These are phyloP conservation scores for Pseudorectes ferrugineus DNA, from an alignment of 2,113 vertebrate species.

Conservation along the genomic window DNA sequence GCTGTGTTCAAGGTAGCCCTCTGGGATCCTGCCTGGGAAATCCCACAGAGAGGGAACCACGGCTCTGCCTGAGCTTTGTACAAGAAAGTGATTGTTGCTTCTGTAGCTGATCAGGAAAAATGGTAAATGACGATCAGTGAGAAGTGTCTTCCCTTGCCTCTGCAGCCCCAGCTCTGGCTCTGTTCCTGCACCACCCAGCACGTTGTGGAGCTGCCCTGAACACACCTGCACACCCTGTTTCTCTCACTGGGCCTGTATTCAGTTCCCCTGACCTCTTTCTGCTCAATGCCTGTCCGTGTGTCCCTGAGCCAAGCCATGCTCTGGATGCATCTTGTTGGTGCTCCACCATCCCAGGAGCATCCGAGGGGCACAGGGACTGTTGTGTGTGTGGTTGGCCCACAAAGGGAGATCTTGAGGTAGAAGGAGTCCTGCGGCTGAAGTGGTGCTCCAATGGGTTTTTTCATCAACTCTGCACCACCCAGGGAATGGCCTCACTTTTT, in stretches of 20 bases:
- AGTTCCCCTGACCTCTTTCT: rapidly evolving
- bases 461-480: background rate
- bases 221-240: rapidly evolving
- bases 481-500: background rate
- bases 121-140: rapidly evolving
- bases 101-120: background rate
- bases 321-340: background rate
- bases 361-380: no score
- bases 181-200: background rate
- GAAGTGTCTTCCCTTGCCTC: background rate
- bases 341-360: background rate
- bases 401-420: background rate
- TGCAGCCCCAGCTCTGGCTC: background rate
- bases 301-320: background rate
- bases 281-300: rapidly evolving
- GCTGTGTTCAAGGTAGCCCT: background rate
- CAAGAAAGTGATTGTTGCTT: background rate
- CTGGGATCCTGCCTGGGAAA: background rate
- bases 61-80: background rate
- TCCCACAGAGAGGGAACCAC: rapidly evolving
- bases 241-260: background rate
- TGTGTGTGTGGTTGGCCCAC: rapidly evolving
- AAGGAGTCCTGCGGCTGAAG: background rate
- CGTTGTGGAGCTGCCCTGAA: background rate
- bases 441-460: background rate